Base-by-base conservation (phyloP, 2,888 invertebrate species). In the Dromius quadrimaculatus region DNA sequence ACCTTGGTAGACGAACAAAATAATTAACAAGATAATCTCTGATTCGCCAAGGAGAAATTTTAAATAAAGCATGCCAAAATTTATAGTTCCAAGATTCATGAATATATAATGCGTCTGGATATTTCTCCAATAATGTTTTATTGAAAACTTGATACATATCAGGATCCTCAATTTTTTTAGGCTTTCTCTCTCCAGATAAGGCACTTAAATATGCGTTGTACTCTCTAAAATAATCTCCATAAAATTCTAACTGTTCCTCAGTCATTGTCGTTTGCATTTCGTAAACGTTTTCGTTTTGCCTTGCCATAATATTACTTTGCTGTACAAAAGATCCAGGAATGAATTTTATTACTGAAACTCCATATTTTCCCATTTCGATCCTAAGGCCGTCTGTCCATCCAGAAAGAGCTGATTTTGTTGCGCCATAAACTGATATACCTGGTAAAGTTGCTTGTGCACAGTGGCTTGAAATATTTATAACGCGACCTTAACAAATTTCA, bases 401-500 rank as follows among this genome's bases (percentile, higher is more conserved):
- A 47, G 88, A 81, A 2, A 95, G 78, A 0, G 89, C 95, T 0
- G 91, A 89, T 82, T 96, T 96, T 9, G 92, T 91, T 0, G 93
- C 93, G 13, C 91, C 89, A 81, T 96, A 96, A 0, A 90, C 86
- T 0, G 89, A 85, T 71, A 94, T 83, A 0, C 91, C 90, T 0
- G 95, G 94, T 59, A 94, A 81, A 75, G 89, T 80, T 85, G 90
- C 77, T 83, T 81, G 74, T 0, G 92, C 90, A 79, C 95, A 95
- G 78, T 96, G 94, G 78, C 95, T 95, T 2, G 90, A 89, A n/a
- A 95, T 84, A 76, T 91, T 91, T 71, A 95, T 89, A 68, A 96
- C 83, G 73, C 95, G 87, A 34, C 90, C 87, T 87, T 69, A n/a
- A 74, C 72, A 41, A 36, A 71, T 13, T 28, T 74, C n/a, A n/a